These are phyloP conservation scores for Shinisaurus crocodilurus DNA, from an alignment of 2,113 vertebrate species.

Conservation along the genomic window DNA sequence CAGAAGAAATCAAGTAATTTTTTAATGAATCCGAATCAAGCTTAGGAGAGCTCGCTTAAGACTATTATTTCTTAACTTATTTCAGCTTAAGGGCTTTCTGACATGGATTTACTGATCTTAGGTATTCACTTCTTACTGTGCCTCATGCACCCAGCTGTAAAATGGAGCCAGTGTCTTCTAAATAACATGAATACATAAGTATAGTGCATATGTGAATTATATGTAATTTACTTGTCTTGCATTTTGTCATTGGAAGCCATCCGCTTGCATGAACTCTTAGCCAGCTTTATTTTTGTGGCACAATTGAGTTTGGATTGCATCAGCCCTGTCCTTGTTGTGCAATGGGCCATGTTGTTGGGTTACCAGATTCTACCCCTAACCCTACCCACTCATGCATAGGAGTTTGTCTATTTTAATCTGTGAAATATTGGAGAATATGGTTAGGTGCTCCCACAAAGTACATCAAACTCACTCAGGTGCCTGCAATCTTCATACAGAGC, in stretches of 20 bases:
- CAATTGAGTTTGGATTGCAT: no score
- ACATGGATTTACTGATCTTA: background rate
- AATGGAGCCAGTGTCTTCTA: background rate
- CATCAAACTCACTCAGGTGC: background rate
- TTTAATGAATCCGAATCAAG: background rate
- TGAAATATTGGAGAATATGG: no score
- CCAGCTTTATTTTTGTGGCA: background rate
- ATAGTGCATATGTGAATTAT: background rate
- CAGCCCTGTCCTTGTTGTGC: no score
- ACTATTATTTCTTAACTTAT: background rate
- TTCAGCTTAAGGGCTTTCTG: background rate
- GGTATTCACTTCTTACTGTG: background rate
- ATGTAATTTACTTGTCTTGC: background rate
- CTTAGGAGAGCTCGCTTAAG: background rate
- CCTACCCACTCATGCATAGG: no score
- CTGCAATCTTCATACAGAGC: background rate
- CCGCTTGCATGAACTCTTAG: background rate
- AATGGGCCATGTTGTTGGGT: no score
- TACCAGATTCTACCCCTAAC: no score
- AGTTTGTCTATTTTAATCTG: no score
- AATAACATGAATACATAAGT: background rate
- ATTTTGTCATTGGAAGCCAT: background rate
- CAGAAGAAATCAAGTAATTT: background rate
- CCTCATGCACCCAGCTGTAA: background rate
- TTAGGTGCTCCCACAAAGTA: no score